phyloP scores from a whole-genome alignment of 2,797 vertebrate species.

The Spinus olivaceus region DNA sequence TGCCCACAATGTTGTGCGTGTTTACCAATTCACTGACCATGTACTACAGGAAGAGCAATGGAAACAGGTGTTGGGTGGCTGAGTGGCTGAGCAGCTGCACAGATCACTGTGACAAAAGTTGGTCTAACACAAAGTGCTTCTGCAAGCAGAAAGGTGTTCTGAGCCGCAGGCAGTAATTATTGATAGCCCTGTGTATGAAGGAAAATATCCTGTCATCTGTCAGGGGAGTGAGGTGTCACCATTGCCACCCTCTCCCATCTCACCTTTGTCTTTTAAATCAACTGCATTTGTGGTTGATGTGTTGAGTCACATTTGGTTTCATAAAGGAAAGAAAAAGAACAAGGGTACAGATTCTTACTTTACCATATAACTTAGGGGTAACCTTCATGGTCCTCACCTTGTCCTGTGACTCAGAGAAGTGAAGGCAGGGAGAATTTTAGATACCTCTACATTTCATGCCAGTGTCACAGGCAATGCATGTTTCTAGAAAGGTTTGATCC shows the following conservation, averaged over 20 bases:
- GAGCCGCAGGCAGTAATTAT: background rate
- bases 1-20: accelerated
- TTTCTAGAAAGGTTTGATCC: background rate
- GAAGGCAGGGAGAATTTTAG: background rate
- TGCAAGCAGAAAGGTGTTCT: background rate
- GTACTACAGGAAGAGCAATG: background rate
- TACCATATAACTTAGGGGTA: background rate
- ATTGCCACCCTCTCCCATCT: background rate
- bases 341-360: background rate
- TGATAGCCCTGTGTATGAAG: background rate
- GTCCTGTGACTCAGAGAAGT: background rate
- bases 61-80: background rate
- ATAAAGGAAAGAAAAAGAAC: background rate
- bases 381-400: background rate
- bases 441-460: background rate
- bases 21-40: accelerated
- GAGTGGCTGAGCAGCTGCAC: background rate
- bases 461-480: background rate
- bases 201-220: background rate
- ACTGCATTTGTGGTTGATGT: background rate
- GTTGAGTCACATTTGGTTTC: background rate
- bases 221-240: background rate
- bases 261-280: background rate
- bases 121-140: background rate
- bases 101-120: background rate